These are phyloP conservation scores for Spisula solida DNA, from an alignment of 2,888 invertebrate genomes.

Conservation along the genomic window DNA sequence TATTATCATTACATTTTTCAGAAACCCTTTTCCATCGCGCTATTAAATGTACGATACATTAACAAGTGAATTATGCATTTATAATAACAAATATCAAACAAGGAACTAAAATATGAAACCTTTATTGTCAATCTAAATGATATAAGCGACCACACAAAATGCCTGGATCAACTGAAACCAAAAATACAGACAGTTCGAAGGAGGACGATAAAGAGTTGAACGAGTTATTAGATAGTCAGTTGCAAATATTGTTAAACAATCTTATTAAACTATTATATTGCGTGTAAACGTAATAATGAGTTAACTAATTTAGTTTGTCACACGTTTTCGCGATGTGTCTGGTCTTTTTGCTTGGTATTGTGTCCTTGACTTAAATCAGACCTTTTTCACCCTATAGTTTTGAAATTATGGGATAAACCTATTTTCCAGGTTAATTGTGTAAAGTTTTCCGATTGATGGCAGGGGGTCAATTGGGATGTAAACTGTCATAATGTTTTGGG, in stretches of 20 bases:
- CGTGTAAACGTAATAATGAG: not conserved
- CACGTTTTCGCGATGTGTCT: not conserved
- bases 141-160: constrained; percentile 43
- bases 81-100: not conserved
- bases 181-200: constrained; percentile 21
- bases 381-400: no score
- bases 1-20: not conserved
- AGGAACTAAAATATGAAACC: not conserved
- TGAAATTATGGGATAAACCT: no score
- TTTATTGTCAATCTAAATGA: not conserved
- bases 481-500: no score
- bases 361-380: no score
- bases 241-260: not conserved
- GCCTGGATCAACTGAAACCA: constrained; percentile 50
- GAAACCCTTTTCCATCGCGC: no score
- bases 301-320: not conserved
- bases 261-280: not conserved
- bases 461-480: no score
- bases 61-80: not conserved
- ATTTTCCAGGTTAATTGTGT: no score
- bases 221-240: constrained; percentile 79
- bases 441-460: no score
- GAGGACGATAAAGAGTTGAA: constrained; percentile 76
- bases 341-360: no score
- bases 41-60: no score